Conservation (phyloP, 2,797 vertebrate species). For the Sebastes nivosus region DNA sequence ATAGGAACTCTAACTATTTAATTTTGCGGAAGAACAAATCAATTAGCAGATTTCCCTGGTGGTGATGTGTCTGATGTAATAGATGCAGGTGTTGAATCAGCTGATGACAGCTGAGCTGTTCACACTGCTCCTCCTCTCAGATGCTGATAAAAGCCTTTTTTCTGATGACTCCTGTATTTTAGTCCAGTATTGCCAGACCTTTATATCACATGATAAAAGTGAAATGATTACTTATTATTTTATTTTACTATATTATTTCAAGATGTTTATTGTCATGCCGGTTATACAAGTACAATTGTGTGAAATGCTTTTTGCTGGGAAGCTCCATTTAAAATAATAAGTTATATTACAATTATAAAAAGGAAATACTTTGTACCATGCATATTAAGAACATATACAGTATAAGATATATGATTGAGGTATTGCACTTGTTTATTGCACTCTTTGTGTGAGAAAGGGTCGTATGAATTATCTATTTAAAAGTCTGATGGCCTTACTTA, state of each 20-base stretch:
- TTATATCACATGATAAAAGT: neutral
- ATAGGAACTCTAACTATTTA: neutral
- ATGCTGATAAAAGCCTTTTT: neutral
- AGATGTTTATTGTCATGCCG: too few species aligned
- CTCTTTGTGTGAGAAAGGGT: too few species aligned
- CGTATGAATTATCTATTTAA: too few species aligned
- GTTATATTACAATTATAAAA: too few species aligned
- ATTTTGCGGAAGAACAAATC: neutral
- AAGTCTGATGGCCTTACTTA: neutral
- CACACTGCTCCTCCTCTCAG: neutral
- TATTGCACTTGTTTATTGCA: too few species aligned
- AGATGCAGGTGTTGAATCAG: conserved; percentile 36
- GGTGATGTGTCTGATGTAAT: conserved; percentile 32
- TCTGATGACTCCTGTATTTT: neutral
- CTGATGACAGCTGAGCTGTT: conserved; percentile 35
- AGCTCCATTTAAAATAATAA: too few species aligned
- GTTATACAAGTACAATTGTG: too few species aligned
- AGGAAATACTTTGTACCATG: fast-evolving
- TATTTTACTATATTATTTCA: too few species aligned
- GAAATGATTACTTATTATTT: neutral
- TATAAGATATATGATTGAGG: too few species aligned
- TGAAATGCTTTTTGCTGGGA: too few species aligned
- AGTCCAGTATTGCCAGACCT: neutral
- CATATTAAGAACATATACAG: too few species aligned
- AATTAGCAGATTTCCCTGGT: fast-evolving